Evolutionary conservation across 1,140 invertebrate genomes (phyloP), one percentile per base, ranked within the genome.

Genomic region (Drosophila lacteicornis): DNA sequence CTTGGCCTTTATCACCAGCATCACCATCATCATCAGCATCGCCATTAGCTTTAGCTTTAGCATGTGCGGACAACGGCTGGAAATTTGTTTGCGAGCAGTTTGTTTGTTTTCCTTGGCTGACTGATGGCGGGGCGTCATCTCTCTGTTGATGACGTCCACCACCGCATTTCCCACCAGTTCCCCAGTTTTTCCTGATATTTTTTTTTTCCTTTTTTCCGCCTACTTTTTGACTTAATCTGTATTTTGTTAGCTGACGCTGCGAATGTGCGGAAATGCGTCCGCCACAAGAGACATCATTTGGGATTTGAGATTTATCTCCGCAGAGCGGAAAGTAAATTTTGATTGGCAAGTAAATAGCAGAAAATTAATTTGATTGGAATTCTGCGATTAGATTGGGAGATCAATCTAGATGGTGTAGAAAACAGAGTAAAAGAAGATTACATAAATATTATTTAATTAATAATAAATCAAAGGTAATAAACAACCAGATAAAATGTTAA

Each of bases 71-170:
- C 46, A 47, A 56, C 56, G 55, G 63, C 78, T 80, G 78, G 78
- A 80, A 80, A 80, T 80, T 80, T 80, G 65, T 80, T 71, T 75
- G 73, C 65, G 36, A 50, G 27, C 38, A 30, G 33, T 70, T 80
- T 76, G 65, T 69, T 76, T 80, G 61, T 85, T 86, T 82, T 75
- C 60, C 60, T 86, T 86, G 84, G 82, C 80, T 43, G 27, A 38
- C 62, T 73, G 70, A 60, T 77, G 67, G 68, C 36, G 61, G 69
- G 82, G 81, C 77, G 76, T 80, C 79, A 62, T 67, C 36, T 61
- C 70, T 56, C 43, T 38, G 38, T 71, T 58, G 65, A 79, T 85
- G 75, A 82, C 83, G 83, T 78, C 62, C 46, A 49, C 47, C 15
- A 27, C 47, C 15, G 22, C 25, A 43, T 11, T 42, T 62, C 60